A percentile compares a stretch with the other conserved stretches of the same genome.
These are phyloP conservation scores for Entelurus aequoreus DNA, from an alignment of 2,113 vertebrate species.

Conservation along the genomic window DNA sequence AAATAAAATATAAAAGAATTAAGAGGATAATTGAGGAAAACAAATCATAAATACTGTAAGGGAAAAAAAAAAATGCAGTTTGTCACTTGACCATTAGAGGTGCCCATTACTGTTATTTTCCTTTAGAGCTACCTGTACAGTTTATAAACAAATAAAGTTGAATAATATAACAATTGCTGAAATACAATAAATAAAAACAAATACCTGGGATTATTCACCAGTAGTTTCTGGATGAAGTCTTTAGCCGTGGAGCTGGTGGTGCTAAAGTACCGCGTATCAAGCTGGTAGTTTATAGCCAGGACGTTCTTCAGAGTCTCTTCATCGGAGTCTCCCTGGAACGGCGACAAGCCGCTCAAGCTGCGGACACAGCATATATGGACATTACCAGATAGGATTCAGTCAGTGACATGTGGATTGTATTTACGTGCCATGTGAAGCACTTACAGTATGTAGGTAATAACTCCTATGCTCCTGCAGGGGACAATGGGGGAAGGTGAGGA, in stretches of 20 bases:
- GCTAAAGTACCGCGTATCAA: slow-evolving; percentile 67
- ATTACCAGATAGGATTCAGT: no score
- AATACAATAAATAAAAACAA: no score
- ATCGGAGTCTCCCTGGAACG: slow-evolving; percentile 76
- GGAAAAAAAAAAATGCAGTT: no score
- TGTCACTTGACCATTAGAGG: no score
- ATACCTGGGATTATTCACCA: slow-evolving; percentile 73
- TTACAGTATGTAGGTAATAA: slow-evolving; percentile 81
- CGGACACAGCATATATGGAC: slow-evolving; percentile 7
- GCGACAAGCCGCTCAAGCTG: slow-evolving; percentile 83
- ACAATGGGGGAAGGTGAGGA: neutral
- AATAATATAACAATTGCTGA: no score
- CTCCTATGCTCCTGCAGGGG: slow-evolving; percentile 75
- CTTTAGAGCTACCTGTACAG: no score
- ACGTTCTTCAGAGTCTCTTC: slow-evolving; percentile 74
- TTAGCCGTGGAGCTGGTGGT: slow-evolving; percentile 72
- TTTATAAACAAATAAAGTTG: no score
- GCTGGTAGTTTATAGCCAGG: slow-evolving; percentile 65
- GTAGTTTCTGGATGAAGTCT: slow-evolving; percentile 76
- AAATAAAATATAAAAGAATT: no score
- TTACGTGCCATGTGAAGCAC: slow-evolving; percentile 1
- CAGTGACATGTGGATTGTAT: neutral
- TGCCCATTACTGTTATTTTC: no score
- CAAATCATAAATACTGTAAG: no score
- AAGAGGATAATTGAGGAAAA: no score